These are phyloP conservation scores for Agrochola macilenta DNA, from an alignment of 2,888 invertebrate genomes.

Conservation along the genomic window DNA sequence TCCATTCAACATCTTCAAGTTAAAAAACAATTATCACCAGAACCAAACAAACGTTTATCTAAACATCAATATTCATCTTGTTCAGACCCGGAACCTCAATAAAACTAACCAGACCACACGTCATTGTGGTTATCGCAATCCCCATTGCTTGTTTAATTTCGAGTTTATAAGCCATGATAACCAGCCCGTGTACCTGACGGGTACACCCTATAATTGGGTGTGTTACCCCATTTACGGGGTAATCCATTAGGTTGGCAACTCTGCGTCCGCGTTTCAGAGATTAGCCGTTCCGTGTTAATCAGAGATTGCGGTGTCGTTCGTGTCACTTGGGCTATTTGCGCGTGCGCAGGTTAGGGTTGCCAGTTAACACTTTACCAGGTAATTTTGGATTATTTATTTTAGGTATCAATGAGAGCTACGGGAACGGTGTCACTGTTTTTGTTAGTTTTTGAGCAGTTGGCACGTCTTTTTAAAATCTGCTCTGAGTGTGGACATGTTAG, in stretches of 20 bases:
- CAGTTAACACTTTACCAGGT: conserved; percentile 8
- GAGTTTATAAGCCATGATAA: conserved; percentile 64
- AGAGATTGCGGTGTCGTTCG: conserved; percentile 73
- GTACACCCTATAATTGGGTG: conserved; percentile 77
- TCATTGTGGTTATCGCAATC: conserved; percentile 57
- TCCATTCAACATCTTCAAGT: background rate
- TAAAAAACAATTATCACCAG: background rate
- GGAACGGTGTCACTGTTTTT: background rate
- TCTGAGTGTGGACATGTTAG: background rate
- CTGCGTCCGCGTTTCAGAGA: conserved; percentile 73
- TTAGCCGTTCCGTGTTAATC: conserved; percentile 78
- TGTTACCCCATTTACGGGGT: conserved; percentile 78
- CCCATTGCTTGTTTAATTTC: conserved; percentile 57
- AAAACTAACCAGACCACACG: conserved; percentile 40
- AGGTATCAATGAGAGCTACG: background rate
- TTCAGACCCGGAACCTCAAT: conserved; percentile 34
- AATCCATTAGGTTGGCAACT: conserved; percentile 80
- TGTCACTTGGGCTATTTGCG: conserved; percentile 78
- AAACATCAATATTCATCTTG: conserved; percentile 17
- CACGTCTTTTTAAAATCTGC: background rate
- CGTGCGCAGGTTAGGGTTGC: conserved; percentile 67
- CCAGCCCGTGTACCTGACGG: conserved; percentile 60
- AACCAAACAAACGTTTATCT: background rate
- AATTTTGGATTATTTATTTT: background rate
- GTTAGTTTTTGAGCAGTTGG: background rate